Base-by-base conservation (phyloP, 2,888 invertebrate species). In the Cabera pusaria region DNA sequence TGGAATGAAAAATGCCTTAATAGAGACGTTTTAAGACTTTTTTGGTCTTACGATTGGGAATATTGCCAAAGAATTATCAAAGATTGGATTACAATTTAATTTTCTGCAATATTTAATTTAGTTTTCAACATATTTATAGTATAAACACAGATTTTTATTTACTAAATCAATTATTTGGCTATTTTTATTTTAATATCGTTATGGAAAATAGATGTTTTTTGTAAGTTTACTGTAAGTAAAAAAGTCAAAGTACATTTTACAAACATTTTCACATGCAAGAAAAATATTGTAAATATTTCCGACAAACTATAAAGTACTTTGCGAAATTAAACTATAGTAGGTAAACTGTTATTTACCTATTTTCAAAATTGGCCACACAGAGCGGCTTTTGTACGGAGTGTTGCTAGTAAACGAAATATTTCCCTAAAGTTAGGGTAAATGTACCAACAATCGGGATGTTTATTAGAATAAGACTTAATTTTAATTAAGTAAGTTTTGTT, bases 401-500 rank as follows among this genome's bases (percentile, higher is more conserved):
- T 48, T 48, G 51, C 41, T 44, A 55, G 24, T 22, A 34, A 33
- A 3, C 10, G 37, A 25, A 19, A 25, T n/a, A n/a, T n/a, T 33
- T 46, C 46, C 48, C 41, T 19, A 26, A 29, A 38, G 24, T 6
- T 21, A n/a, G 44, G 44, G 39, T 27, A 37, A 32, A 25, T 25
- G 31, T 28, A 44, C 50, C 53, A 59, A 59, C 62, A 50, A 60
- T 53, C 12, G 21, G 57, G 49, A 52, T 51, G 40, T 49, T 43
- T 38, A 43, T 38, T 39, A 40, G 29, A 10, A 11, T 31, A 49
- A 36, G 29, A 34, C 37, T 29, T 37, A 49, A 43, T 59, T 56
- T 59, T 66, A 58, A 58, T 52, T 36, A 22, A 36, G 44, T 65
- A 61, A 57, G 58, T 52, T 41, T 61, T 62, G 54, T 47, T 54